A percentile compares a stretch with the other conserved stretches of the same genome.
These are phyloP conservation scores for Phoenicopterus ruber DNA, from an alignment of 2,113 vertebrate species.

Conservation along the genomic window DNA sequence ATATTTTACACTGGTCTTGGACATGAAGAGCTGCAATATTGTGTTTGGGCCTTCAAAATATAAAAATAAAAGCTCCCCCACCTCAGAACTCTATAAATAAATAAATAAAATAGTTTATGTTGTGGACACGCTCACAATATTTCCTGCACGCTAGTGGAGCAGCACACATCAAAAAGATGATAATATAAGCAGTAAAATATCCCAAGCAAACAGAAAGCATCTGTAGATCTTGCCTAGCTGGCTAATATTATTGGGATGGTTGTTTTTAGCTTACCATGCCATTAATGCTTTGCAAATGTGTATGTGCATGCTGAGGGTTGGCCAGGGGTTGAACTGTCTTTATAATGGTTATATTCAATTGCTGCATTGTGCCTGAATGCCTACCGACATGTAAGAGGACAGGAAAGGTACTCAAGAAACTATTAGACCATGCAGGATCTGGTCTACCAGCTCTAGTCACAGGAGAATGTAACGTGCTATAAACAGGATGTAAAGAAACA, in stretches of 20 bases:
- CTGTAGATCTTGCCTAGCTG: slow-evolving; percentile 55
- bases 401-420: background rate
- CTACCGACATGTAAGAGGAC: background rate
- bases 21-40: slow-evolving; percentile 40
- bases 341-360: background rate
- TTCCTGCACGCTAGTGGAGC: slow-evolving; percentile 29
- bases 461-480: background rate
- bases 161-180: slow-evolving; percentile 27
- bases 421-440: background rate
- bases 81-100: slow-evolving; percentile 45
- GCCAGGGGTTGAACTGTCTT: background rate
- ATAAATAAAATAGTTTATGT: slow-evolving; percentile 41
- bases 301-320: slow-evolving; percentile 8
- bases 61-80: background rate
- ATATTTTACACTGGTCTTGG: slow-evolving; percentile 49
- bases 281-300: slow-evolving; percentile 6
- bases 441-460: background rate
- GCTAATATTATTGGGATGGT: background rate
- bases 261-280: background rate
- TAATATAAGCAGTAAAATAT: slow-evolving; percentile 67
- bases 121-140: slow-evolving; percentile 32
- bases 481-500: background rate
- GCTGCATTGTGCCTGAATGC: background rate
- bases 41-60: slow-evolving; percentile 23
- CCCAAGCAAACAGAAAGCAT: slow-evolving; percentile 69